Base-by-base conservation (phyloP, 2,797 vertebrate genomes). In the Mastacembelus armatus region DNA sequence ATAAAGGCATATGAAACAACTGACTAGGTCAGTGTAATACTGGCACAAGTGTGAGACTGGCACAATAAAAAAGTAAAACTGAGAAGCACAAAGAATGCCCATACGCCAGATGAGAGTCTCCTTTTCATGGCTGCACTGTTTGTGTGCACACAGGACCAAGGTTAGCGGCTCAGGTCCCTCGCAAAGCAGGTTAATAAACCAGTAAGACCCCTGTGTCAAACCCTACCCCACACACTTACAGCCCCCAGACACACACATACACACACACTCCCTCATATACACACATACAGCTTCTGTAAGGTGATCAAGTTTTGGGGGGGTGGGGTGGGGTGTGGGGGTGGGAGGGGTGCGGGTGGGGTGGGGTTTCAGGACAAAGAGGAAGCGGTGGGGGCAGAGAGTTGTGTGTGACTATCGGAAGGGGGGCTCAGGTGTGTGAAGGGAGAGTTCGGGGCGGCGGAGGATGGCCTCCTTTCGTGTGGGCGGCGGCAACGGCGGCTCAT, bases 361-460 rank as follows among this genome's bases (percentile, higher is more conserved):
- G 58, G 71, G 62, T 76, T 82, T 74, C 66, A 81, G 85, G 78
- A 61, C 73, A 42, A 80, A 59, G 74, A 51, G 30, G 54, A 2
- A 49, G 48, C 14, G 39, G 22, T 43, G 16, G 38, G 68, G 83
- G 80, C 65, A 79, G 78, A 81, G 77, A 88, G 64, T 67, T 86
- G 86, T 85, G 85, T 87, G 84, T 68, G 83, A 91, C 91, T 94
- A 94, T 94, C 94, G 94, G 89, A 94, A 94, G 88, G 93, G 93
- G 87, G 94, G 92, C 91, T 94, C 94, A 90, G 93, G 92, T 89
- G 93, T 93, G 93, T 94, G 93, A 89, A 93, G 93, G 92, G 93
- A 93, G 91, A 95, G 92, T 91, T 95, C 93, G 91, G 94, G 92
- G 90, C 92, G 94, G 92, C 93, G 93, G 92, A 94, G 92, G 91